phyloP scores from a whole-genome alignment of 1,140 invertebrate genomes.

The Popillia japonica region DNA sequence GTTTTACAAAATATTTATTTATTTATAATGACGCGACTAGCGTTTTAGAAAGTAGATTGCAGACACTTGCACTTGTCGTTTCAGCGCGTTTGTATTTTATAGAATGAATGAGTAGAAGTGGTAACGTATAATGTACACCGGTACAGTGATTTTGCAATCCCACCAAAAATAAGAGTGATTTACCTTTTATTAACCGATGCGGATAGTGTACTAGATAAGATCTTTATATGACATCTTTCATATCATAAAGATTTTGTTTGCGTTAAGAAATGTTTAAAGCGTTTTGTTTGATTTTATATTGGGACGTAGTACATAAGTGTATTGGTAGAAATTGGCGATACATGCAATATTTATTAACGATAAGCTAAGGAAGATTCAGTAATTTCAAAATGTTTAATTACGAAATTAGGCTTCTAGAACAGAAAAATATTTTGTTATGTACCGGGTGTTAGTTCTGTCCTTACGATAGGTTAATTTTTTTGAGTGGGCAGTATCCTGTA shows the following conservation, averaged over 20 bases:
- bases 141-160: neutral
- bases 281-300: too few relatives aligned
- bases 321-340: too few relatives aligned
- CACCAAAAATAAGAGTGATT: constrained; percentile 2
- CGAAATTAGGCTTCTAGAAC: too few relatives aligned
- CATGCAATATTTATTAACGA: too few relatives aligned
- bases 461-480: too few relatives aligned
- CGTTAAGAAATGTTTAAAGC: neutral
- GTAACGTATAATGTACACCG: neutral
- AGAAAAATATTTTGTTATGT: too few relatives aligned
- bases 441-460: too few relatives aligned
- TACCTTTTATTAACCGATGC: neutral
- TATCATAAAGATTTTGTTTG: neutral
- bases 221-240: constrained; percentile 1
- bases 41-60: constrained; percentile 18
- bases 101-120: neutral
- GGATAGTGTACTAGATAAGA: neutral
- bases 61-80: constrained; percentile 5
- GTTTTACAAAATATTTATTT: neutral
- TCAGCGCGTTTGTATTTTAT: constrained; percentile 7
- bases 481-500: too few relatives aligned
- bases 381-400: too few relatives aligned
- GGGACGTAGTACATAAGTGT: too few relatives aligned
- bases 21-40: neutral
- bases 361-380: too few relatives aligned